Percentiles rank a stretch among this genome's conserved stretches.
Evolutionary conservation across 2,113 vertebrate genomes (phyloP).

Genomic region (Archilochus colubris): DNA sequence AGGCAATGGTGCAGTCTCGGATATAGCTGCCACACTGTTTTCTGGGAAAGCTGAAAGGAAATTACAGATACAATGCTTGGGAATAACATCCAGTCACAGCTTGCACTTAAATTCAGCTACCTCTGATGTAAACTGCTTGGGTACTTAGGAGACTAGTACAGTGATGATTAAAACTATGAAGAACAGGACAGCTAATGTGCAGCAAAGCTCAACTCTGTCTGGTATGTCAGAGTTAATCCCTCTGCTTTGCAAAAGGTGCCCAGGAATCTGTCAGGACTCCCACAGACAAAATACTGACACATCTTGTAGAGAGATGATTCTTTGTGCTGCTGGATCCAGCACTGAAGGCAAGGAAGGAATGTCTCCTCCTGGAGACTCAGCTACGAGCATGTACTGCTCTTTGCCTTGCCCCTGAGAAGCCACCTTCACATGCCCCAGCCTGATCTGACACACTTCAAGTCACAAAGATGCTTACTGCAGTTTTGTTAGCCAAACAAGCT

Average conservation of each 20-base stretch:
- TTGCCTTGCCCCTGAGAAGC: neutral
- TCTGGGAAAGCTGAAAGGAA: neutral
- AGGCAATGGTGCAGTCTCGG: neutral
- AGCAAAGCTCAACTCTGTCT: slow-evolving; percentile 5
- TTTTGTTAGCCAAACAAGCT: neutral
- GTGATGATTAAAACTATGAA: neutral
- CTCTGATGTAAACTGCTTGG: slow-evolving; percentile 1
- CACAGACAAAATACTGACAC: neutral
- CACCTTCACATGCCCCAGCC: neutral
- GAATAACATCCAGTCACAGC: neutral
- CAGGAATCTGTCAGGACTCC: neutral
- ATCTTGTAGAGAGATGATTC: neutral
- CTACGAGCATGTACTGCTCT: neutral
- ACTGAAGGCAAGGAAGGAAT: neutral
- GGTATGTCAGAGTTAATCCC: neutral
- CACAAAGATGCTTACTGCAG: neutral
- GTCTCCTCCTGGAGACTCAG: neutral
- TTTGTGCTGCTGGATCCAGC: neutral
- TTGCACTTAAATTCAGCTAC: neutral
- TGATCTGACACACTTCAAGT: neutral
- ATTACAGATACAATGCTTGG: neutral
- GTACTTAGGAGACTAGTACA: neutral
- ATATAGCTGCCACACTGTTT: neutral
- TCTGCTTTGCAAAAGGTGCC: neutral
- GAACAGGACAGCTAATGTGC: neutral